These are phyloP conservation scores for Endomychus coccineus DNA, from an alignment of 2,888 invertebrate species.

Conservation along the genomic window DNA sequence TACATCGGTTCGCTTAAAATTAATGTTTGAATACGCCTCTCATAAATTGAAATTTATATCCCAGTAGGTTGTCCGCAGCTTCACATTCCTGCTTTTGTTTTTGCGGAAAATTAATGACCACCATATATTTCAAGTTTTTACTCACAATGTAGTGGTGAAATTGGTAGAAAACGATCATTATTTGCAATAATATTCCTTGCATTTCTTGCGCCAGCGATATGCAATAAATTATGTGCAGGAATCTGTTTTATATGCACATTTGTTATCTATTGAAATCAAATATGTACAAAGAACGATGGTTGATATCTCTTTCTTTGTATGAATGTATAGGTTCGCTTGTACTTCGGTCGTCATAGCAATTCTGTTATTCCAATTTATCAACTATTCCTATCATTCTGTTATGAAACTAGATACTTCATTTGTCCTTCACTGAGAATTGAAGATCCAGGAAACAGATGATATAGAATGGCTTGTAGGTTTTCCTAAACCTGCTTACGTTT, in stretches of 20 bases:
- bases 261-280: no score
- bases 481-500: no score
- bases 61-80: not conserved
- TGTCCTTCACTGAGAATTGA: no score
- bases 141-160: not conserved
- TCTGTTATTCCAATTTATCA: no score
- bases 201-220: not conserved
- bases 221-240: not conserved
- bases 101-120: not conserved
- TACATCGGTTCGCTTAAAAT: not conserved
- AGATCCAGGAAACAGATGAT: no score
- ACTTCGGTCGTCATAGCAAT: no score
- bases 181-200: slow-evolving; percentile 1
- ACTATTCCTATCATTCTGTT: no score
- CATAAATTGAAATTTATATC: not conserved
- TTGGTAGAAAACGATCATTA: not conserved
- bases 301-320: no score
- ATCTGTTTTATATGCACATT: slow-evolving; percentile 1
- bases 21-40: not conserved
- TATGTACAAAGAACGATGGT: no score
- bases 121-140: not conserved
- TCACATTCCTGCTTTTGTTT: slow-evolving; percentile 1
- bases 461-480: no score
- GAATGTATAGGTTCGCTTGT: no score
- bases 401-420: no score